Evolutionary conservation across 2,888 invertebrate genomes (phyloP).

Genomic region (Mythimna albipuncta): DNA sequence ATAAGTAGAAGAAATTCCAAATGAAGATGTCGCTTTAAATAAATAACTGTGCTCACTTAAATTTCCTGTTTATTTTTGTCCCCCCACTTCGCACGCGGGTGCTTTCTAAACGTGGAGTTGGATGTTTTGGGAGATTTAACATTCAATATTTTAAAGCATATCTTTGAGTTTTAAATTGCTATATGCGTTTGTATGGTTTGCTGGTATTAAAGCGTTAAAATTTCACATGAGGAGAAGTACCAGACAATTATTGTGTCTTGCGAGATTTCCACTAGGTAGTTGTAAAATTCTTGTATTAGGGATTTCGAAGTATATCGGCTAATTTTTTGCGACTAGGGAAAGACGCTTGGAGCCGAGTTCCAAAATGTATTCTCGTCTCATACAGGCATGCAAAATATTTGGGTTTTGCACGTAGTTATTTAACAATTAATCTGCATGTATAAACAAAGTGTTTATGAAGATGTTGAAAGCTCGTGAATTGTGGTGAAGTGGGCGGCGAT

Average conservation of each 20-base stretch:
- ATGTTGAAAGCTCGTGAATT: conserved; percentile 70
- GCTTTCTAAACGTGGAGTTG: conserved; percentile 76
- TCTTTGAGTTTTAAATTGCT: too few species aligned
- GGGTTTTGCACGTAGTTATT: conserved; percentile 47
- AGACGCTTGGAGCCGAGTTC: neutral
- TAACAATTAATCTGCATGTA: conserved; percentile 69
- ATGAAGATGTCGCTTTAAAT: conserved; percentile 84
- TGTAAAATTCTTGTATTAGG: conserved; percentile 2
- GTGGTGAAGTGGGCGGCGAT: conserved; percentile 68
- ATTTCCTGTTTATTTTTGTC: conserved; percentile 87
- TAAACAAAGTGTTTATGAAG: conserved; percentile 72
- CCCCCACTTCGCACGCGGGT: conserved; percentile 72
- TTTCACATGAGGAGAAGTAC: neutral
- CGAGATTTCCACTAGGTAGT: neutral
- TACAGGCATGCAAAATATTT: conserved; percentile 41
- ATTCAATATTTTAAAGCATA: conserved; percentile 61
- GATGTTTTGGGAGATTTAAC: conserved; percentile 69
- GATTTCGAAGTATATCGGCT: neutral
- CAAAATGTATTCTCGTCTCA: conserved; percentile 34
- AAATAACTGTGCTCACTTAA: conserved; percentile 83
- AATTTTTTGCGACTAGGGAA: neutral
- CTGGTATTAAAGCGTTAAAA: neutral
- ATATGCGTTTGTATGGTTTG: neutral
- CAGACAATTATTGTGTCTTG: neutral
- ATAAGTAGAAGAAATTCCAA: conserved; percentile 80